Percentiles rank a stretch among this genome's conserved stretches.
These are phyloP conservation scores for Operophtera brumata DNA, from an alignment of 2,888 invertebrate genomes.

Conservation along the genomic window DNA sequence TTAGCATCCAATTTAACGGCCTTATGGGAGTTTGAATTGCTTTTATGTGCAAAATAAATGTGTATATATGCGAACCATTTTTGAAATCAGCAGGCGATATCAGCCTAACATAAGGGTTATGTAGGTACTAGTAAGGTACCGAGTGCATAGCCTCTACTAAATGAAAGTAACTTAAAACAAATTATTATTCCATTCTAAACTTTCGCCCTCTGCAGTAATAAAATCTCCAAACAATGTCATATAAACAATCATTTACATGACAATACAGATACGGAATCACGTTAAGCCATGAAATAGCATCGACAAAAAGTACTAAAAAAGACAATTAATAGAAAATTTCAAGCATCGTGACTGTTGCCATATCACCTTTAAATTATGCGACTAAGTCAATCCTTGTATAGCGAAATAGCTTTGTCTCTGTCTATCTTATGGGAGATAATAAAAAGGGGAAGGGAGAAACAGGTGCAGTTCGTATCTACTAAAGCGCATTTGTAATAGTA, in stretches of 20 bases:
- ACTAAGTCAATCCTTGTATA: slow-evolving; percentile 39
- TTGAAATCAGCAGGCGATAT: slow-evolving; percentile 36
- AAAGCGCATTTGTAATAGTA: slow-evolving; percentile 62
- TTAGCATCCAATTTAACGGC: slow-evolving; percentile 62
- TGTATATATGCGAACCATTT: slow-evolving; percentile 50
- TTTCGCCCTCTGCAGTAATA: slow-evolving; percentile 41
- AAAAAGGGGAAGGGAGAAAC: slow-evolving; percentile 43
- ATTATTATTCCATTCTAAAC: slow-evolving; percentile 29
- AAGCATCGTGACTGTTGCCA: slow-evolving; percentile 60
- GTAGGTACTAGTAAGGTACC: slow-evolving; percentile 26
- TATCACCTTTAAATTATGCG: slow-evolving; percentile 62
- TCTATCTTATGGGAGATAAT: slow-evolving; percentile 39
- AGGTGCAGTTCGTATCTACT: slow-evolving; percentile 44
- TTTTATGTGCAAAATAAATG: slow-evolving; percentile 71
- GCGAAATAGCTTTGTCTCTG: slow-evolving; percentile 49
- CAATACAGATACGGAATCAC: slow-evolving; percentile 55
- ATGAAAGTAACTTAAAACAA: slow-evolving; percentile 7
- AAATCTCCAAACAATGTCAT: slow-evolving; percentile 48
- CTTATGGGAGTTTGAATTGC: slow-evolving; percentile 62
- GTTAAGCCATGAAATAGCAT: slow-evolving; percentile 53
- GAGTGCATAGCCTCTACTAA: slow-evolving; percentile 8
- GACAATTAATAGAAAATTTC: slow-evolving; percentile 72
- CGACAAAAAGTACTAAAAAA: slow-evolving; percentile 63
- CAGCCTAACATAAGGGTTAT: slow-evolving; percentile 37
- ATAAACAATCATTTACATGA: slow-evolving; percentile 49